These are phyloP conservation scores for Papilio glaucus DNA, from an alignment of 1,140 invertebrate species.

Conservation along the genomic window DNA sequence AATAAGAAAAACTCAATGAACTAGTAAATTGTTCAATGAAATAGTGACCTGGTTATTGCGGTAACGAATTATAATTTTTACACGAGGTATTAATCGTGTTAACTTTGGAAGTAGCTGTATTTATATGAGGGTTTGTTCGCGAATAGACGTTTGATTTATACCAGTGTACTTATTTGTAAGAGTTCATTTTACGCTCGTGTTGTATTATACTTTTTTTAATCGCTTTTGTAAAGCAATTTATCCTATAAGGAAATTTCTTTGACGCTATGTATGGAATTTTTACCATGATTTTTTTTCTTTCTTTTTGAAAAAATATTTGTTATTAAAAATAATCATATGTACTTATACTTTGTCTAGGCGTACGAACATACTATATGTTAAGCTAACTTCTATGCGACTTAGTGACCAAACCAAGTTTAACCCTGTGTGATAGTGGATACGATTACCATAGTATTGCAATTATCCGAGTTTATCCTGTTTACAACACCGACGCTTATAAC, in stretches of 20 bases:
- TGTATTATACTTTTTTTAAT: not conserved
- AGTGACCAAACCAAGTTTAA: too few relatives aligned
- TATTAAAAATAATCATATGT: too few relatives aligned
- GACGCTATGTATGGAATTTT: too few relatives aligned
- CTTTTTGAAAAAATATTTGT: too few relatives aligned
- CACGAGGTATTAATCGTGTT: slow-evolving; percentile 12
- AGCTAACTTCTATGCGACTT: too few relatives aligned
- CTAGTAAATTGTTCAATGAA: slow-evolving; percentile 54
- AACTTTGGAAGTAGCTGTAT: not conserved
- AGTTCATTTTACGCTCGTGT: not conserved
- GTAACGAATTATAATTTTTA: slow-evolving; percentile 29
- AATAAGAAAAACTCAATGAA: slow-evolving; percentile 61
- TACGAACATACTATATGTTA: too few relatives aligned
- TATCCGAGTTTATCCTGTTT: slow-evolving; percentile 39
- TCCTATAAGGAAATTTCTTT: not conserved
- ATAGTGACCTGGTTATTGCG: slow-evolving; percentile 50
- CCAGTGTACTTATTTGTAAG: not conserved
- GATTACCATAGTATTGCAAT: not conserved
- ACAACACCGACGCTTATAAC: slow-evolving; percentile 45
- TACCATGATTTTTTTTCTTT: too few relatives aligned
- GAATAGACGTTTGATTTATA: slow-evolving; percentile 6
- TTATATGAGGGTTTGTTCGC: not conserved
- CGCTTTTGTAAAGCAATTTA: not conserved
- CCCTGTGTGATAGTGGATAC: not conserved
- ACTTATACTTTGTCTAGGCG: too few relatives aligned